These are phyloP conservation scores for Coptodon bakossiorum DNA, from an alignment of 2,113 vertebrate species.

Conservation along the genomic window DNA sequence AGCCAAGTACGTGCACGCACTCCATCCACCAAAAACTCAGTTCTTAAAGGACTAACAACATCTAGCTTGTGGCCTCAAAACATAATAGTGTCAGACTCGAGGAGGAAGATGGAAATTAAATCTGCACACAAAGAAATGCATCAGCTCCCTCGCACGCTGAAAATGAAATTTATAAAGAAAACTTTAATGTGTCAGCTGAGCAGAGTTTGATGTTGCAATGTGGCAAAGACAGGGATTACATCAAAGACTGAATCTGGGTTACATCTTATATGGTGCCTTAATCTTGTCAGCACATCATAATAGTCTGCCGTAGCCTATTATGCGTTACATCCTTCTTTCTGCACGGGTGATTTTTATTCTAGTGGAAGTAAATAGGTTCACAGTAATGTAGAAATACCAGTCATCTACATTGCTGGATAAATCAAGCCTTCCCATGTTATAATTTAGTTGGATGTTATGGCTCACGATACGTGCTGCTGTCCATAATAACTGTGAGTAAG, in stretches of 20 bases:
- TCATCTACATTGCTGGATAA: background rate
- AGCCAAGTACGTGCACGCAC: background rate
- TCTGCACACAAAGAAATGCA: constrained; percentile 16
- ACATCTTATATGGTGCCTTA: constrained; percentile 26
- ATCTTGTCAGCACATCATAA: constrained; percentile 48
- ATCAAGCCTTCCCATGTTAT: background rate
- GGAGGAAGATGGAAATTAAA: constrained; percentile 20
- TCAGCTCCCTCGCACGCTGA: background rate
- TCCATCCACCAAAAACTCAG: background rate
- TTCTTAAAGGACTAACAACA: background rate
- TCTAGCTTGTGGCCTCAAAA: background rate
- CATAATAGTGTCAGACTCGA: background rate
- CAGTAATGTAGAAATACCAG: background rate
- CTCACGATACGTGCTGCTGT: background rate
- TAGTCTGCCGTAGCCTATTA: constrained; percentile 28
- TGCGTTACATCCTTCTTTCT: background rate
- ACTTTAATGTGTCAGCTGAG: constrained; percentile 35
- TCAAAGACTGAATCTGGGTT: constrained; percentile 34
- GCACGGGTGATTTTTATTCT: background rate
- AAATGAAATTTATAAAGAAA: background rate
- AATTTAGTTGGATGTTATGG: background rate
- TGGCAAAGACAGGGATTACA: constrained; percentile 33
- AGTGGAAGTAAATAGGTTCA: background rate
- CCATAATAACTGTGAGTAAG: constrained; percentile 9
- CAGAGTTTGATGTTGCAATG: constrained; percentile 7